Base-by-base conservation (phyloP, 2,888 invertebrate genomes). In the Cotesia congregata region DNA sequence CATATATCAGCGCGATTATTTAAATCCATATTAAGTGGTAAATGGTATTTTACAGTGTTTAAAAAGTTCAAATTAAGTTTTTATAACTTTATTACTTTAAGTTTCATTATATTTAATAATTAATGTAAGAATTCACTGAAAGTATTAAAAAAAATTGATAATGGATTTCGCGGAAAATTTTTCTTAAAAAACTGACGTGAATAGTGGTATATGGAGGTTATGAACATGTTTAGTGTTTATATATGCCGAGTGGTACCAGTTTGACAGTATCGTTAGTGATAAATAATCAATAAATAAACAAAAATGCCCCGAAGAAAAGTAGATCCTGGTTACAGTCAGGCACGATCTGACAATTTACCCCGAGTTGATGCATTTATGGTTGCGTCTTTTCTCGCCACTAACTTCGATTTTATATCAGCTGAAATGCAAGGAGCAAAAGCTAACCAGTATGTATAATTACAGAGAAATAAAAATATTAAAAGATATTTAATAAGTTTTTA, bases 291-390 rank as follows among this genome's bases (percentile, higher is more conserved):
- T 39, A 39, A 61, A 67, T 17, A 67, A 74, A 74, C 15, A 67
- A 59, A 68, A 38, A 68, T 68, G 68, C 68, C 68, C 1, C 68
- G 59, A 71, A 71, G 71, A 71, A 71, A 71, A 50, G 71, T 71
- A 61, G 71, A n/a, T 71, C 60, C 60, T 30, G 71, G 71, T 59
- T 71, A 15, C 7, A 20, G 61, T 20, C 38, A 71, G 17, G 50
- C 71, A 15, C 71, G 61, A 61, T 59, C 71, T 15, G 71, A 50
- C 20, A 71, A 71, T 71, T 59, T 59, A 59, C 59, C 59, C 7
- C 1, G 59, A 59, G 59, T 59, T 59, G 59, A 59, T 59, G 59
- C 59, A 12, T 59, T 59, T 59, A 59, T 59, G 59, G 59, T 59
- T n/a, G 59, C 59, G n/a, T 59, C 59, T n/a, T 59, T 59, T 59